These are phyloP conservation scores for Takifugu rubripes DNA, from an alignment of 2,797 vertebrate genomes.

Conservation along the genomic window DNA sequence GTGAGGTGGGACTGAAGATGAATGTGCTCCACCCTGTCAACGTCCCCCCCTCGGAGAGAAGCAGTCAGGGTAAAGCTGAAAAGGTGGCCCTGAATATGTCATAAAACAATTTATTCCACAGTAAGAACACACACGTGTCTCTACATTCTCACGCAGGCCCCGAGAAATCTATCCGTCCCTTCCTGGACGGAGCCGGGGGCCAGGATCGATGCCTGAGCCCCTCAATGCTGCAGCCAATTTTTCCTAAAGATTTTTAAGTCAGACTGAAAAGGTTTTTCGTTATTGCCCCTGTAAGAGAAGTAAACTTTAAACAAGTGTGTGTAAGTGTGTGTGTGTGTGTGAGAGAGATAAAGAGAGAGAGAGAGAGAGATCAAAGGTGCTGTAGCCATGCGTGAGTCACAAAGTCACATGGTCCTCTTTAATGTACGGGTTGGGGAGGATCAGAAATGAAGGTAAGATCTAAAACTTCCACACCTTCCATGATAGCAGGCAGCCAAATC, in stretches of 20 bases:
- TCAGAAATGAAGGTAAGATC: no score
- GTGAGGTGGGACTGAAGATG: slow-evolving; percentile 59
- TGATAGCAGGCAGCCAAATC: slow-evolving; percentile 17
- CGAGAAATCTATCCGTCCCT: slow-evolving; percentile 82
- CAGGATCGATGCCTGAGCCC: slow-evolving; percentile 77
- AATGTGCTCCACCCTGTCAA: slow-evolving; percentile 67
- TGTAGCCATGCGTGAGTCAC: no score
- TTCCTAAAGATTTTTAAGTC: slow-evolving; percentile 82
- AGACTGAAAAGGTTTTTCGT: slow-evolving; percentile 81
- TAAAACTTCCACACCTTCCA: not conserved
- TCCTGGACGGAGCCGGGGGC: slow-evolving; percentile 74
- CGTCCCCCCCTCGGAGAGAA: slow-evolving; percentile 55
- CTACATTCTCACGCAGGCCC: slow-evolving; percentile 75
- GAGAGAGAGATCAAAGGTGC: not conserved
- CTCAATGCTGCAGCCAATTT: slow-evolving; percentile 79
- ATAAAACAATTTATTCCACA: slow-evolving; percentile 73
- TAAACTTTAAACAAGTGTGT: slow-evolving; percentile 74
- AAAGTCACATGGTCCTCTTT: no score
- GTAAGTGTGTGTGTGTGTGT: slow-evolving; percentile 13
- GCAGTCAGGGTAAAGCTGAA: slow-evolving; percentile 59
- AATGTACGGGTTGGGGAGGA: no score
- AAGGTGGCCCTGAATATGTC: slow-evolving; percentile 70
- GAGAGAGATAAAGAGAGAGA: not conserved
- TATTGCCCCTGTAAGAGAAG: slow-evolving; percentile 79
- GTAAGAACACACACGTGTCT: slow-evolving; percentile 72